Evolutionary conservation across 2,113 vertebrate species (phyloP), one percentile per base, ranked within the genome.

Genomic region (Cottus gobio): DNA sequence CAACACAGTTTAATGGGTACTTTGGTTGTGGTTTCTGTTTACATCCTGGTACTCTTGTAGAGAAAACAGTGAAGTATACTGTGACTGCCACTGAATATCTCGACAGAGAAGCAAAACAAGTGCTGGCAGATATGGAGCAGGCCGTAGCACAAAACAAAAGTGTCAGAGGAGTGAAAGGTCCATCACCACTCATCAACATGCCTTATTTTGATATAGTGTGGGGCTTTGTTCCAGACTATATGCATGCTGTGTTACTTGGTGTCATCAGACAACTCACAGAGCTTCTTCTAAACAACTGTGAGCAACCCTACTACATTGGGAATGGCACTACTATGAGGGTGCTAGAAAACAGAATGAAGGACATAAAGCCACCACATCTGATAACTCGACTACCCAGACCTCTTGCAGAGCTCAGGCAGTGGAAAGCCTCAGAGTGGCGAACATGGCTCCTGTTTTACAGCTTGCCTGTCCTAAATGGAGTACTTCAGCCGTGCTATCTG

Each of bases 171-270:
- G 39, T 66, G 16, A 66, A 46, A 46, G 26, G 42, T 20, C 64
- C 26, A 46, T 66, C 64, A 11, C 64, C 64, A 18, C 26, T 66
- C 24, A 66, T 66, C 36, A 66, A 66, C 64, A 48, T 48, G 42
- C 64, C 42, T 1, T 30, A 30, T 28, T 46, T 66, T 44, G 39
- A 66, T 30, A 66, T 66, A 18, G 39, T 46, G 24, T 11, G 15
- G 39, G 24, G 64, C 3, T 44, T 66, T 66, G 39, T 66, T 18
- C 39, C 24, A 10, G 39, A 66, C 8, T 30, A 66, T 46, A 66
- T 44, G 39, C 39, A 46, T 46, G 64, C 64, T 66, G 64, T 30
- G 7, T 66, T 66, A 30, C 24, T 66, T 11, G 24, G 64, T 18
- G 42, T 46, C 8, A 46, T 65, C 31, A 66, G 62, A 44, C 37